phyloP scores from a whole-genome alignment of 2,888 invertebrate species.

The Netelia fuscicornis region DNA sequence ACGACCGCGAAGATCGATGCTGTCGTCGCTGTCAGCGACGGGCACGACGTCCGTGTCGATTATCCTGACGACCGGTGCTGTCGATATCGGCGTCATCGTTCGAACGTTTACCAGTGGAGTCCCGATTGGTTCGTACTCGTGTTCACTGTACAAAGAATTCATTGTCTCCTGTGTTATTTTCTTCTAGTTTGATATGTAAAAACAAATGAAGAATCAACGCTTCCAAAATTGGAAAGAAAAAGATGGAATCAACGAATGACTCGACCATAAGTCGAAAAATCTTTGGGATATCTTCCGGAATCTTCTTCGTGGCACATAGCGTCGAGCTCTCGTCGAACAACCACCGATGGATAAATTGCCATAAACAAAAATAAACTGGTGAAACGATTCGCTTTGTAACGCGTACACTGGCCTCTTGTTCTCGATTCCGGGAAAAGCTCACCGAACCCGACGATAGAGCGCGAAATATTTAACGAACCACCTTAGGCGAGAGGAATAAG shows the following conservation, averaged over 20 bases:
- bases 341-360: neutral
- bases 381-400: neutral
- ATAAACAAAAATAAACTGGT: neutral
- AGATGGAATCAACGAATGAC: neutral
- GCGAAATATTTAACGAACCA: neutral
- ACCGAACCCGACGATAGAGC: neutral
- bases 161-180: conserved; percentile 67
- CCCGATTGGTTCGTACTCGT: conserved; percentile 96
- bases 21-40: conserved; percentile 84
- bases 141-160: conserved; percentile 90
- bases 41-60: conserved; percentile 84
- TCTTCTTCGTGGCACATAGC: conserved; percentile 3
- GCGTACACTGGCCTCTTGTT: neutral
- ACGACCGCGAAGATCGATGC: conserved; percentile 81
- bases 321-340: neutral
- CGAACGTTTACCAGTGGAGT: conserved; percentile 86
- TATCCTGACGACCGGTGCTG: conserved; percentile 85
- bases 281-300: neutral
- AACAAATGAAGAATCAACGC: neutral
- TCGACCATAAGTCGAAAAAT: neutral
- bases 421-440: neutral
- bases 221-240: neutral
- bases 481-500: conserved; percentile 6
- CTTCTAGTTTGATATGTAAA: neutral
- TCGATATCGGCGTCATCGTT: conserved; percentile 70